Evolutionary conservation across 2,113 vertebrate genomes (phyloP).

Genomic region (Colinus virginianus): DNA sequence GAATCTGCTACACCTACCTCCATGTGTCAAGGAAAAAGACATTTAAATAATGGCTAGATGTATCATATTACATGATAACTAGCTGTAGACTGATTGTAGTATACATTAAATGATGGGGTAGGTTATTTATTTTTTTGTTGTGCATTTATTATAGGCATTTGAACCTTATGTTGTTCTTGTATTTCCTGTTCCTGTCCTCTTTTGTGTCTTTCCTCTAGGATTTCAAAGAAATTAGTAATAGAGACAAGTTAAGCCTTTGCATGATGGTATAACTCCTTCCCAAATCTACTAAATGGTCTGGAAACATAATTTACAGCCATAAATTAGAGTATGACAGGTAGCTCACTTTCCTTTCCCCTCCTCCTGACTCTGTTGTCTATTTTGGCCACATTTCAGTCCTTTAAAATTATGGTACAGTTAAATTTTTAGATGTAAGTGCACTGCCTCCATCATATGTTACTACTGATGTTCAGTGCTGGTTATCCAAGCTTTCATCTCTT

Average conservation of each 20-base stretch:
- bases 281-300: background rate
- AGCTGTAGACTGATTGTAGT: fast-evolving
- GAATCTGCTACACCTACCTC: background rate
- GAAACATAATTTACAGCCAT: background rate
- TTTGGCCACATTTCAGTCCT: background rate
- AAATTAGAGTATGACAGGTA: background rate
- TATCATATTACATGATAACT: background rate
- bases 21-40: background rate
- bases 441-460: constrained; percentile 14
- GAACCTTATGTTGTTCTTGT: background rate
- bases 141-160: background rate
- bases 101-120: background rate
- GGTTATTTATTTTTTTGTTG: background rate
- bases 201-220: background rate
- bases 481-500: constrained; percentile 52
- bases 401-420: background rate
- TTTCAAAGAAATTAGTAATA: background rate
- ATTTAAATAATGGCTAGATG: background rate
- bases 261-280: background rate
- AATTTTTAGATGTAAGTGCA: background rate
- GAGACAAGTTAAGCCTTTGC: background rate
- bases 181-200: background rate
- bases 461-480: constrained; percentile 6
- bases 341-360: background rate
- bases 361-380: background rate